Evolutionary conservation across 2,888 invertebrate species (phyloP).

Genomic region (Drosophila vallismaia): DNA sequence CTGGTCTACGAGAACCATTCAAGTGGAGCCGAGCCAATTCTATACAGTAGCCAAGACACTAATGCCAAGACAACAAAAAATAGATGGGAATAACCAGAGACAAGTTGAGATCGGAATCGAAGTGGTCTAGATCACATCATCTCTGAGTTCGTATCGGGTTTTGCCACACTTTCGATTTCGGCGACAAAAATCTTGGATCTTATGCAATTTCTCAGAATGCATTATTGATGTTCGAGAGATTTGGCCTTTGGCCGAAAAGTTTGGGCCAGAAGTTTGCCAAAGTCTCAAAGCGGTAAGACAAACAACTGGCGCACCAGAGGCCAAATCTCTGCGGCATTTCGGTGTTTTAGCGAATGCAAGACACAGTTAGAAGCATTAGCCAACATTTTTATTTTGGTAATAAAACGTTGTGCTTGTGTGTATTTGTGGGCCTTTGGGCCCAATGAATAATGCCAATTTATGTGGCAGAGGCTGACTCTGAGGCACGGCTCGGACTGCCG

Average conservation of each 20-base stretch:
- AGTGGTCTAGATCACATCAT: slow-evolving; percentile 37
- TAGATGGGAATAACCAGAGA: slow-evolving; percentile 28
- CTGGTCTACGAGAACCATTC: slow-evolving; percentile 56
- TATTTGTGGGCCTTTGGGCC: slow-evolving; percentile 31
- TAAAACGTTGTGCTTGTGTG: slow-evolving; percentile 33
- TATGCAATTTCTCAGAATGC: slow-evolving; percentile 33
- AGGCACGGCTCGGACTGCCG: slow-evolving; percentile 51
- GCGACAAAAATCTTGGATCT: slow-evolving; percentile 6
- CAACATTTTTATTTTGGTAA: slow-evolving; percentile 64
- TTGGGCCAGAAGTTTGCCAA: slow-evolving; percentile 13
- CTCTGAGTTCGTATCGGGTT: slow-evolving; percentile 2
- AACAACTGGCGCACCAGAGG: slow-evolving; percentile 25
- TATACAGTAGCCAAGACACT: background rate
- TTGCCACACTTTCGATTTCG: slow-evolving; percentile 22
- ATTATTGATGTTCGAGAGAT: slow-evolving; percentile 24
- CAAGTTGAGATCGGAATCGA: slow-evolving; percentile 45
- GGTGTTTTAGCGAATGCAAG: slow-evolving; percentile 59
- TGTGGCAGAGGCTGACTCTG: slow-evolving; percentile 42
- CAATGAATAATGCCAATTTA: slow-evolving; percentile 53
- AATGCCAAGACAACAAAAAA: slow-evolving; percentile 4
- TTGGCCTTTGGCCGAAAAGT: slow-evolving; percentile 62
- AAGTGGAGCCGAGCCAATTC: slow-evolving; percentile 57
- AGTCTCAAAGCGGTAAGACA: slow-evolving; percentile 13
- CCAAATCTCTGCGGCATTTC: slow-evolving; percentile 45
- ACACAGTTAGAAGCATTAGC: slow-evolving; percentile 69